phyloP scores from a whole-genome alignment of 2,888 invertebrate species.

The Hirtodrosophila duncani region DNA sequence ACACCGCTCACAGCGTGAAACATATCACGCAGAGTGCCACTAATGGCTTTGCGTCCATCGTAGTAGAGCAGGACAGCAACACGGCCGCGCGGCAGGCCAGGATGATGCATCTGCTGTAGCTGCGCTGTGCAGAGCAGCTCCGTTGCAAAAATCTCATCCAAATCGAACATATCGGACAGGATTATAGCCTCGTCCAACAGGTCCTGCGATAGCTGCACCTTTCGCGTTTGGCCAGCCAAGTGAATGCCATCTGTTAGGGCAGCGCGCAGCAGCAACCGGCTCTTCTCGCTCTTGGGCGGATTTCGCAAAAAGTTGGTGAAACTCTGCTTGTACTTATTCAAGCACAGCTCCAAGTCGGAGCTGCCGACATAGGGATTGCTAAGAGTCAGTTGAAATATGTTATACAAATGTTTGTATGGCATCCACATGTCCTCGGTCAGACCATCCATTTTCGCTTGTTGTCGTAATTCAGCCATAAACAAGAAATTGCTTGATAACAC shows the following conservation, averaged over 20 bases:
- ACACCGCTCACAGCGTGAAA: conserved; percentile 88
- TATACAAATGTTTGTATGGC: conserved; percentile 87
- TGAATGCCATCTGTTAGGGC: conserved; percentile 88
- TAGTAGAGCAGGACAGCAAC: conserved; percentile 96
- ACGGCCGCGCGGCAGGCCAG: conserved; percentile 91
- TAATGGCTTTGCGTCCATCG: conserved; percentile 91
- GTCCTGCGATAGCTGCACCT: conserved; percentile 87
- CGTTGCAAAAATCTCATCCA: conserved; percentile 93
- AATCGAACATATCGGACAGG: conserved; percentile 95
- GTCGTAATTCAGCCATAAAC: no score
- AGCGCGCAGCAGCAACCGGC: conserved; percentile 88
- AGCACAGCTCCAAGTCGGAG: conserved; percentile 83
- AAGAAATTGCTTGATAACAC: no score
- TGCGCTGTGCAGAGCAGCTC: conserved; percentile 95
- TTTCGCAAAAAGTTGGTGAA: conserved; percentile 91
- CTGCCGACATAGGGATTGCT: conserved; percentile 81
- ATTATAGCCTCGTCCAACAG: conserved; percentile 95
- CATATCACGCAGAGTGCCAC: conserved; percentile 86
- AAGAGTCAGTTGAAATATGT: conserved; percentile 84
- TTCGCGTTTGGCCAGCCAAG: conserved; percentile 85
- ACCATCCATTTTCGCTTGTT: no score
- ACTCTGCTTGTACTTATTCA: conserved; percentile 90
- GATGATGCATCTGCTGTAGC: conserved; percentile 91
- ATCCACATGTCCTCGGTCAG: conserved; percentile 88
- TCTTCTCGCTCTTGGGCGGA: conserved; percentile 88